Conservation (phyloP, 2,113 vertebrate genomes). For the Typhlomys cinereus region DNA sequence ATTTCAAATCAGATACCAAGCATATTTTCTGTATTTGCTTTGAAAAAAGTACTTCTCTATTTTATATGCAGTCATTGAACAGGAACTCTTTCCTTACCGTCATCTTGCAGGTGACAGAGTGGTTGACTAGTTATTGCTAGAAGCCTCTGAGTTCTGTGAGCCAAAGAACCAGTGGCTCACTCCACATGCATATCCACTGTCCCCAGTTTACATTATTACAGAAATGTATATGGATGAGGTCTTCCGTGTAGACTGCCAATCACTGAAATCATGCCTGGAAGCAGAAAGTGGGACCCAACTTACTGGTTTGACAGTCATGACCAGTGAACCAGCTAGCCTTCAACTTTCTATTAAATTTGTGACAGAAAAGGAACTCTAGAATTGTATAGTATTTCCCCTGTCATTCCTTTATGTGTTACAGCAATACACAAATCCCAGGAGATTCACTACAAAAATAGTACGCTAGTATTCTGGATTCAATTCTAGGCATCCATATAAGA, state of each 20-base stretch:
- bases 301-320: neutral
- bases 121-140: neutral
- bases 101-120: neutral
- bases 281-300: neutral
- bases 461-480: neutral
- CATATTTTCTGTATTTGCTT: neutral
- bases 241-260: neutral
- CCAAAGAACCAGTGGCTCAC: neutral
- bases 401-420: neutral
- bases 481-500: neutral
- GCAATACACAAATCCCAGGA: neutral
- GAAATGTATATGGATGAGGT: neutral
- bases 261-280: neutral
- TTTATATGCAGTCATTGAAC: neutral
- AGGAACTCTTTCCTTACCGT: neutral
- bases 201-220: neutral
- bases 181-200: neutral
- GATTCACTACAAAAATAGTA: neutral
- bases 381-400: neutral
- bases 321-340: neutral
- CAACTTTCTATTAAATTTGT: neutral
- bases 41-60: neutral
- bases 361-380: neutral
- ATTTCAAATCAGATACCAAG: constrained; percentile 17
- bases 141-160: neutral